Evolutionary conservation across 2,888 invertebrate genomes (phyloP), one percentile per base, ranked within the genome.

Genomic region (Eutolmus rufibarbis): DNA sequence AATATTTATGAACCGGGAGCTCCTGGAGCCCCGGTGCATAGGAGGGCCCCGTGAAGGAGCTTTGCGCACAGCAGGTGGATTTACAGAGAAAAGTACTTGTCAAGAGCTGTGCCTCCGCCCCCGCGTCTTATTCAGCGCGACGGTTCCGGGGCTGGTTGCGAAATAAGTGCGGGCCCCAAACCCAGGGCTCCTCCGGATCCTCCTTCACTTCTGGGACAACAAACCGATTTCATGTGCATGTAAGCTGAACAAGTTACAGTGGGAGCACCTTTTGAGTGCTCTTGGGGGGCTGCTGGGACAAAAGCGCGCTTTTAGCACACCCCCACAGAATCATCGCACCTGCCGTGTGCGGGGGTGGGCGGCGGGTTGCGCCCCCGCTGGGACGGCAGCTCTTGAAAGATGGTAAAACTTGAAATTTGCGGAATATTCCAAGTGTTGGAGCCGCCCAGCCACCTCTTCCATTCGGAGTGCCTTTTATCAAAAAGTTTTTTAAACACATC

Each of bases 81-180:
- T 84, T 85, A 74, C 74, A 74, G 85, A 43, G 40, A 85, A 85
- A 85, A 85, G 85, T 85, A 74, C 85, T 85, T 85, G 85, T 85
- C 85, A 74, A n/a, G 85, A 85, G 85, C n/a, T n/a, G n/a, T 85
- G 40, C 46, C 66, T 12, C 56, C 31, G 4, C 40, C 37, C 37
- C 23, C 82, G 23, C 66, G 34, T 84, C 37, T 66, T 37, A 37
- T 81, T 40, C 56, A 40, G 12, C 28, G 79, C 56, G 51, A 28
- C 19, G 28, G 16, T 79, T 79, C 28, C 16, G 43, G 43, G 0
- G 66, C 2, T 12, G 28, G 23, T 2, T 57, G 57, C 57, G 66
- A 23, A 81, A 81, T 56, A 57, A 46, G 40, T 84, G 23, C 66
- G 28, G 66, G 66, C 14, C 19, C 66, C 66, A n/a, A 23, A 23